phyloP scores from a whole-genome alignment of 2,113 vertebrate species.

The Vulpes lagopus region DNA sequence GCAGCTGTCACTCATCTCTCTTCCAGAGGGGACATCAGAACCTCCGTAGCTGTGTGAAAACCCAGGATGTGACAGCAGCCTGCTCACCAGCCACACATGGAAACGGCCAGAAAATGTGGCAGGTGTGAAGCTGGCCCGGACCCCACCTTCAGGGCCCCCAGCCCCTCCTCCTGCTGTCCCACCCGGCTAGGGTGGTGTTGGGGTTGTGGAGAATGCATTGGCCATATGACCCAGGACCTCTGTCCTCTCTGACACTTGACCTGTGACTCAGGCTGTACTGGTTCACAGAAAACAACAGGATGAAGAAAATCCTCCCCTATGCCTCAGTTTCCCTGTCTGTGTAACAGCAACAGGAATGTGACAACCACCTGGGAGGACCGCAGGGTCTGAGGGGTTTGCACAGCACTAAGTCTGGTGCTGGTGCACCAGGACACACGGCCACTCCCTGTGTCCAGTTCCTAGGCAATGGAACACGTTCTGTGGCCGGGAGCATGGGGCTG shows the following conservation, averaged over 20 bases:
- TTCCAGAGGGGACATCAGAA: slow-evolving; percentile 94
- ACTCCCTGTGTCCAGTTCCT: not conserved
- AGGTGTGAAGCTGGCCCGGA: not conserved
- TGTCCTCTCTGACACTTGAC: not conserved
- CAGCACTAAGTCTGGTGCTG: not conserved
- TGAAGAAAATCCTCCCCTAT: not conserved
- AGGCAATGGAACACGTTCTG: too few relatives aligned
- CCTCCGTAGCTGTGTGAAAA: slow-evolving; percentile 86
- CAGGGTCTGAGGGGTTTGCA: not conserved
- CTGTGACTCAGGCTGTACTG: too few relatives aligned
- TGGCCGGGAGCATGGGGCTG: not conserved
- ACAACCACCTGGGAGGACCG: not conserved
- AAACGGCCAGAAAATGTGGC: not conserved
- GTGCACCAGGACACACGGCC: accelerated
- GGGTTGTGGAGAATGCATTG: accelerated
- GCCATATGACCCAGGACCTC: not conserved
- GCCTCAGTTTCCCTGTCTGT: slow-evolving; percentile 16
- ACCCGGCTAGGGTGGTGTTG: accelerated
- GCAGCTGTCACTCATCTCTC: slow-evolving; percentile 96
- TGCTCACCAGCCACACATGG: accelerated
- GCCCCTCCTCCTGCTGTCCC: not conserved
- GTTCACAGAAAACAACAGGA: not conserved
- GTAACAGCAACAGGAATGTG: not conserved
- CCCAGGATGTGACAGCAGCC: not conserved
- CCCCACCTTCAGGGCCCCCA: accelerated